Evolutionary conservation across 1,140 invertebrate genomes (phyloP), one percentile per base, ranked within the genome.

Genomic region (Plutomurus gul): DNA sequence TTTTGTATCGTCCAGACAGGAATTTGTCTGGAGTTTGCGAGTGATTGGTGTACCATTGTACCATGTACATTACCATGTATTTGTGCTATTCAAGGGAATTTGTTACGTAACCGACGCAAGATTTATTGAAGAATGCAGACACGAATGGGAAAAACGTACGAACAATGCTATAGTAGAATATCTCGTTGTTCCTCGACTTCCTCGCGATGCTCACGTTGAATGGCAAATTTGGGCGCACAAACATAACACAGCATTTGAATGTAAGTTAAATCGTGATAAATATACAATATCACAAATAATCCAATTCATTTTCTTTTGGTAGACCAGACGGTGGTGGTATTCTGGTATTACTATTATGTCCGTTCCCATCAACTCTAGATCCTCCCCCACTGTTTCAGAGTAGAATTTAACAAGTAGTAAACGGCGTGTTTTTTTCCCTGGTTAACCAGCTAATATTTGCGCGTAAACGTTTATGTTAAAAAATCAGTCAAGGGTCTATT

Each of bases 211-310:
- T n/a, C 88, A 92, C 16, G 91, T 97, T 4, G 95, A 97, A 87
- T 97, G 95, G 95, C 94, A 95, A 85, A 93, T 95, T 76, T 94
- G 93, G 92, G 93, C 93, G 30, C 93, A 95, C 87, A 90, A 91
- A 60, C 92, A 94, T 86, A 95, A 95, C 87, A 91, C 92, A 87
- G 90, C 92, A 82, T 95, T 95, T 85, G 93, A 95, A 86, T 95
- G 93, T 95, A 88, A 90, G 90, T n/a, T n/a, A n/a, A n/a, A n/a
- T n/a, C n/a, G n/a, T n/a, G n/a, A n/a, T n/a, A n/a, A n/a, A n/a
- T n/a, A n/a, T n/a, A n/a, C n/a, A n/a, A n/a, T 11, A 75, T 74
- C 27, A 47, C 39, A 18, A 40, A 11, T n/a, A 11, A 13, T 73
- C 8, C 13, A 73, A n/a, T 10, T 33, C 27, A 46, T 8, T 46